Base-by-base conservation (phyloP, 2,797 vertebrate species). In the Sarcophilus harrisii region DNA sequence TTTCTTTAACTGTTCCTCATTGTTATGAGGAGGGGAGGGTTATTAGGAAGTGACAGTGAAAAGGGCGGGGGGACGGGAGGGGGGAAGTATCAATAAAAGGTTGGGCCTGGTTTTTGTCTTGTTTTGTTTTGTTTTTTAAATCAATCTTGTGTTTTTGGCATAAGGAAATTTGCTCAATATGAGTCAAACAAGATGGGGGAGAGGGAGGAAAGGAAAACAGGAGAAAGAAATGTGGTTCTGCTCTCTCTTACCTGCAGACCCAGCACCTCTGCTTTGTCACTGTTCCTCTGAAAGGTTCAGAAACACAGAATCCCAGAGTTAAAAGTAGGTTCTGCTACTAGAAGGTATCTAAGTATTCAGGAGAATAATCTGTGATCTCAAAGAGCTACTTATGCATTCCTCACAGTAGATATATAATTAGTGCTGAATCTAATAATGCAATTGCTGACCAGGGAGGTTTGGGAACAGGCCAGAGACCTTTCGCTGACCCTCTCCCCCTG, bases 391-490 rank as follows among this genome's bases (percentile, higher is more conserved):
- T 87, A 21, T 87, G 73, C 9, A 21, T 87, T 27, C 8, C 73
- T 49, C 38, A 27, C 5, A 45, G 38, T 11, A 45, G n/a, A 18
- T 81, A 3, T 10, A 21, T 2, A 87, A 49, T 87, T 0, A 27
- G 10, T n/a, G 18, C 38, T 27, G 18, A 45, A 81, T 24, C n/a
- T 24, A 45, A 11, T 38, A 10, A 38, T 6, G 1, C n/a, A 21
- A 38, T 11, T n/a, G 28, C 11, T 54, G 12, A 1, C 8, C 3
- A 54, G 12, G 4, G 90, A 2, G 1, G 38, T 1, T 11, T 5
- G 30, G 9, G 18, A 24, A 5, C n/a, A 38, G 9, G 38, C 9
- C 38, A 87, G 9, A 49, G 18, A 27, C 21, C 21, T 2, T 45
- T 28, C 58, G 14, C 30, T 4, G 9, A 6, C 8, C 49, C 32